These are phyloP conservation scores for Aldrovandia affinis DNA, from an alignment of 2,797 vertebrate species.

Conservation along the genomic window DNA sequence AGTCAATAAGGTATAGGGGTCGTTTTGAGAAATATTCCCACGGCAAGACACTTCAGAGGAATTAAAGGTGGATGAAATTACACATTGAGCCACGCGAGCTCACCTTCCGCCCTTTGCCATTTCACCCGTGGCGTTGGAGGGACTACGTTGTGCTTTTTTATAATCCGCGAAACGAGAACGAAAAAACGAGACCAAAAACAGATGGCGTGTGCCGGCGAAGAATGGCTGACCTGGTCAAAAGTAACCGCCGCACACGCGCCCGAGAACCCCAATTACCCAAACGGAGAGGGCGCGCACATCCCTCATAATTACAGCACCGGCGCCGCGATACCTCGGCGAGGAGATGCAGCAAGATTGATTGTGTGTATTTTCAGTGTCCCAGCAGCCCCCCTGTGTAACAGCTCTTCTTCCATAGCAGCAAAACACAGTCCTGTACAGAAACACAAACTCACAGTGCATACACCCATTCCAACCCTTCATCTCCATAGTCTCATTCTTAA, in stretches of 20 bases:
- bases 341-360: conserved; percentile 12
- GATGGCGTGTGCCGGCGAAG: background rate
- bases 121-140: background rate
- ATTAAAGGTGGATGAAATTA: background rate
- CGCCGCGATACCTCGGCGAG: background rate
- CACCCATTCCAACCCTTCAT: background rate
- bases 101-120: background rate
- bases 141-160: background rate
- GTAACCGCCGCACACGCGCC: background rate
- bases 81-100: background rate
- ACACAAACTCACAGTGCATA: background rate
- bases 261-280: conserved; percentile 5
- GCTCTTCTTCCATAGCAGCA: background rate
- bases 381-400: background rate
- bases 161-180: background rate
- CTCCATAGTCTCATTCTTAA: background rate
- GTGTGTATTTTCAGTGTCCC: conserved; percentile 3
- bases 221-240: conserved; percentile 18
- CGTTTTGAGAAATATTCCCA: background rate
- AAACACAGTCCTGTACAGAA: background rate
- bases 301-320: background rate
- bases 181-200: background rate
- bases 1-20: background rate
- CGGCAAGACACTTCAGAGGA: background rate
- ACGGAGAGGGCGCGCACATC: conserved; percentile 11